phyloP scores from a whole-genome alignment of 30 jellyfish, hydroid and myxozoan genomes.

The Sanderia malayensis region DNA sequence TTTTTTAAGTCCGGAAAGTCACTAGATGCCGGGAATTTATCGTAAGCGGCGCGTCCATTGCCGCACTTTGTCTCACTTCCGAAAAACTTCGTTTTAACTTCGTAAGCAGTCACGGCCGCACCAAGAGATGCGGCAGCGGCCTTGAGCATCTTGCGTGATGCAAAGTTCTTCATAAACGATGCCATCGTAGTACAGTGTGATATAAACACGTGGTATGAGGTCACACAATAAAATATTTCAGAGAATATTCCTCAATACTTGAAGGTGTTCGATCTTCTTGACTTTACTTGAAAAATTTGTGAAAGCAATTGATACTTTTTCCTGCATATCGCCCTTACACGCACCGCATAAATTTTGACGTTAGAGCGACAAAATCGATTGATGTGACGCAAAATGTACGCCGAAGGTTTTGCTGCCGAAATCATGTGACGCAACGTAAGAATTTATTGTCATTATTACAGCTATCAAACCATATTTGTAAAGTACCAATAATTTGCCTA shows the following conservation, averaged over 20 bases:
- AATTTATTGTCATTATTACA: background rate
- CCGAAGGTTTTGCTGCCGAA: too few relatives aligned
- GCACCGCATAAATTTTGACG: background rate
- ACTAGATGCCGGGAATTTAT: slow-evolving; percentile 30
- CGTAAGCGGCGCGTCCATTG: slow-evolving; percentile 44
- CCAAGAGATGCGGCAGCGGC: slow-evolving; percentile 11
- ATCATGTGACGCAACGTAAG: background rate
- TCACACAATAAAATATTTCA: too few relatives aligned
- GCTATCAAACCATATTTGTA: background rate
- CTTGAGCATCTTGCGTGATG: slow-evolving; percentile 4
- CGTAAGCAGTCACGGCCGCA: background rate
- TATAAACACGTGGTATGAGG: too few relatives aligned
- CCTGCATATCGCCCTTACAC: background rate
- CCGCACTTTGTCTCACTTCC: background rate
- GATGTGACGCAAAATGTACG: background rate
- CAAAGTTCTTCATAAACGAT: background rate
- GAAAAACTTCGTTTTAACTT: background rate
- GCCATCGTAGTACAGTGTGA: slow-evolving; percentile 13
- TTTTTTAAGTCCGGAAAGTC: slow-evolving; percentile 71
- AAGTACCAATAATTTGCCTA: background rate
- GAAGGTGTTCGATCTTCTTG: too few relatives aligned
- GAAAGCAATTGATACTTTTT: background rate
- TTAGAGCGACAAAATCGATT: background rate
- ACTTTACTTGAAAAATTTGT: background rate
- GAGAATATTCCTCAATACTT: too few relatives aligned